phyloP scores from a whole-genome alignment of 2,797 vertebrate genomes.

The Schizopygopsis malacanthus region DNA sequence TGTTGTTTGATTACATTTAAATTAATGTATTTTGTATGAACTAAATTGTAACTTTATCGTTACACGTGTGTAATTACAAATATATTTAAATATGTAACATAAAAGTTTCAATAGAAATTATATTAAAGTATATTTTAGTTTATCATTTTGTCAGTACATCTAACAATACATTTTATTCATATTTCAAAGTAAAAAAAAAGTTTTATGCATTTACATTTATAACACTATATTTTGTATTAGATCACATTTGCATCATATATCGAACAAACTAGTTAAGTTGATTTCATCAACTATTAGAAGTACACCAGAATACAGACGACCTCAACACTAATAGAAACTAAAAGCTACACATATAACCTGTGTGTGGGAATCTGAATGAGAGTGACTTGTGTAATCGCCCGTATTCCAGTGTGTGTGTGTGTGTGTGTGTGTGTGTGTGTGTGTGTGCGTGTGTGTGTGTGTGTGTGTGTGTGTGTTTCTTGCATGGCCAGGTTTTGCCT shows the following conservation, averaged over 20 bases:
- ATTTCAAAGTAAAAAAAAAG: neutral
- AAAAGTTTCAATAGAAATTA: neutral
- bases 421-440: slow-evolving; percentile 9
- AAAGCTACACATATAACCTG: neutral
- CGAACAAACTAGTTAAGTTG: neutral
- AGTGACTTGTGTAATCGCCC: neutral
- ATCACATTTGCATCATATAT: too few species aligned
- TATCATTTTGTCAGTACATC: neutral
- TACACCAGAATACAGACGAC: neutral
- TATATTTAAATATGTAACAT: neutral
- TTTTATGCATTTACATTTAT: too few species aligned
- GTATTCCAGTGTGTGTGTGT: neutral
- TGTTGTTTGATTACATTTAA: too few species aligned
- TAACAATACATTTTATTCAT: neutral
- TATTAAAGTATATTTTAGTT: neutral
- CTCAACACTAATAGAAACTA: neutral
- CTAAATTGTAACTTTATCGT: too few species aligned
- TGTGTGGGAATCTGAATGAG: slow-evolving; percentile 18
- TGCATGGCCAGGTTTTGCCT: slow-evolving; percentile 58
- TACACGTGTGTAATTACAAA: too few species aligned
- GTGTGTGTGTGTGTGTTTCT: neutral
- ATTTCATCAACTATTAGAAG: neutral
- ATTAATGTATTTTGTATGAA: too few species aligned
- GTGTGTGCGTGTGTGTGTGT: slow-evolving; percentile 1
- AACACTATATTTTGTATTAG: too few species aligned